Evolutionary conservation across 2,797 vertebrate genomes (phyloP), one percentile per base, ranked within the genome.

Genomic region (Pteropus rufus): DNA sequence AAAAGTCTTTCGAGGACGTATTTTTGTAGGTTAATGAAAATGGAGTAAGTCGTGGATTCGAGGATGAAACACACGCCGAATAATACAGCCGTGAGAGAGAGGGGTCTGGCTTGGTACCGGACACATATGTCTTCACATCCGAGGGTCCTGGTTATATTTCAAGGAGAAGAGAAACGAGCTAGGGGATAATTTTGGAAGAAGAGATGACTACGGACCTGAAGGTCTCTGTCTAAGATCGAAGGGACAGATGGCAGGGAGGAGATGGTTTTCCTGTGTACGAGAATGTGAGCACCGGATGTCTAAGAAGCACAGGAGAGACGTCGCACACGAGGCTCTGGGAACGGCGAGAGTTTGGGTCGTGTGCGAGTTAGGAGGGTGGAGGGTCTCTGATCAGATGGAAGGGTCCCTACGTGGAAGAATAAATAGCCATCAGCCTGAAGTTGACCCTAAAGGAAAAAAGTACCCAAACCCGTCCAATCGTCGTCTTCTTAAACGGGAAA

Each of bases 1-100:
- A 24, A 41, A 65, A 46, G 31, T 52, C 65, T n/a, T 54, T 34
- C 9, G 46, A 87, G 18, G 44, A 46, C 65, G 46, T 44, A 23
- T 83, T 92, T 86, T 75, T 62, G 44, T 52, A 44, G 56, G 29
- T 54, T 91, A 79, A 81, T 72, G 69, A 94, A 77, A 94, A 91
- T 12, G 52, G 65, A 70, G 4, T 82, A 80, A 12, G 26, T 58
- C 29, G 36, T 85, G 11, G 70, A 56, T 80, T 31, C 6, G 12
- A 75, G 72, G 49, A 26, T 34, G 65, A 39, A 64, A 69, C 69
- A 36, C 73, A 31, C 54, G 39, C 69, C 23, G 39, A 41, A 29
- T 49, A 58, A 64, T 83, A 84, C 11, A 5, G 12, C 41, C 91
- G 21, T 24, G n/a, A 36, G 21, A 49, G 56, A 49, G 23, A 11